Evolutionary conservation across 2,888 invertebrate genomes (phyloP).

Genomic region (Venusia cambrica): DNA sequence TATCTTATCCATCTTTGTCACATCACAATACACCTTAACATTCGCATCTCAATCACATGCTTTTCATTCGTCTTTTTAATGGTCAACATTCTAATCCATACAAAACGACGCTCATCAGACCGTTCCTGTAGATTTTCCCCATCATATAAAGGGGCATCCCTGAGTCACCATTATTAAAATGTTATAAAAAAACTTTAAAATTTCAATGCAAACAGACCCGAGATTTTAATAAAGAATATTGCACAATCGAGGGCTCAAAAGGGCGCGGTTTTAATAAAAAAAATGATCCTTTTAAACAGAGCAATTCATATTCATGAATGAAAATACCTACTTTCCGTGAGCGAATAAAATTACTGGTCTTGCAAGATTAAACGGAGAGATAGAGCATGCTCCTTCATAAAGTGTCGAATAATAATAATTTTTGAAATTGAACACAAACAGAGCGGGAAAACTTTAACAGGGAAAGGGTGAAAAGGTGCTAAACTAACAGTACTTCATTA

Average conservation of each 20-base stretch:
- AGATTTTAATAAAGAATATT: constrained; percentile 37
- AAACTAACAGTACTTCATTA: too few relatives aligned
- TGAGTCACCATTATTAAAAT: too few relatives aligned
- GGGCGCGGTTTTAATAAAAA: constrained; percentile 43
- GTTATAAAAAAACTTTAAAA: too few relatives aligned
- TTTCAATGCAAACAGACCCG: constrained; percentile 19
- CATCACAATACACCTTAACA: too few relatives aligned
- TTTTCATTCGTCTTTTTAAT: too few relatives aligned
- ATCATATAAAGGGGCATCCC: too few relatives aligned
- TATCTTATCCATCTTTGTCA: too few relatives aligned
- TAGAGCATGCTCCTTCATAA: constrained; percentile 7
- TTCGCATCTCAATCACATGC: too few relatives aligned
- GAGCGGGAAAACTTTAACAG: not conserved
- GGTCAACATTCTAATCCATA: too few relatives aligned
- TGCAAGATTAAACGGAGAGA: constrained; percentile 12
- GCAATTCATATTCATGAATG: constrained; percentile 59
- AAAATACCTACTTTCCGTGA: constrained; percentile 47
- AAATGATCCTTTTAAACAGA: constrained; percentile 52
- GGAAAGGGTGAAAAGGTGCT: too few relatives aligned
- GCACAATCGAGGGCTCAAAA: constrained; percentile 22
- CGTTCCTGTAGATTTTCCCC: too few relatives aligned
- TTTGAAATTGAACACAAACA: constrained; percentile 1
- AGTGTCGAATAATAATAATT: not conserved
- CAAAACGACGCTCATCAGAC: too few relatives aligned
- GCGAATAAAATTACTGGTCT: constrained; percentile 35